phyloP scores from a whole-genome alignment of 2,113 vertebrate genomes.

The Motacilla alba region DNA sequence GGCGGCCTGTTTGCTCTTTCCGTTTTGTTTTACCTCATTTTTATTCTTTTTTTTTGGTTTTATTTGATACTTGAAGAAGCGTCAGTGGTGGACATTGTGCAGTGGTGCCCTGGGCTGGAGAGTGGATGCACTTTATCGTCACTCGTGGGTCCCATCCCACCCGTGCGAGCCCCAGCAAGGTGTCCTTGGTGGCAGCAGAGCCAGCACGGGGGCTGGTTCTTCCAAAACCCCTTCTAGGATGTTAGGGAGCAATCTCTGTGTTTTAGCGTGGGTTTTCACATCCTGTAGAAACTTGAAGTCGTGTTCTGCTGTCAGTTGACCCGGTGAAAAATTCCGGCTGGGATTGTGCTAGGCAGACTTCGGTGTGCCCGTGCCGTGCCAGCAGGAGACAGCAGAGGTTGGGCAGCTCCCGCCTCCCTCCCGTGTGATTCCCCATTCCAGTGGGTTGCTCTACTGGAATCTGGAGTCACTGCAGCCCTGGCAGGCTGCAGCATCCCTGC shows the following conservation, averaged over 20 bases:
- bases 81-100: background rate
- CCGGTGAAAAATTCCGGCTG: background rate
- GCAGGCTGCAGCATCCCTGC: background rate
- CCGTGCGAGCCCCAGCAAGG: background rate
- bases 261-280: background rate
- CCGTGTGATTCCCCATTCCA: background rate
- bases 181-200: background rate
- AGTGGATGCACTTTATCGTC: slow-evolving; percentile 58
- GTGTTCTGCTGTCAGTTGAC: background rate
- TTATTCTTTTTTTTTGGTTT: background rate
- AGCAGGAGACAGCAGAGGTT: background rate
- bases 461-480: background rate
- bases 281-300: background rate
- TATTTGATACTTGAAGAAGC: slow-evolving; percentile 64
- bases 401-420: background rate
- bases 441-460: background rate
- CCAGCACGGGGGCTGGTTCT: background rate
- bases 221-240: background rate
- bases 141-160: background rate
- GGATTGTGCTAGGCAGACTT: background rate
- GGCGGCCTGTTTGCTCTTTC: slow-evolving; percentile 3
- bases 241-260: background rate
- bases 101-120: slow-evolving; percentile 25
- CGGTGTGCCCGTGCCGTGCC: fast-evolving
- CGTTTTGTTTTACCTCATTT: slow-evolving; percentile 58